A percentile compares a stretch with the other conserved stretches of the same genome.
These are phyloP conservation scores for Antheraea pernyi DNA, from an alignment of 1,140 invertebrate genomes.

Conservation along the genomic window DNA sequence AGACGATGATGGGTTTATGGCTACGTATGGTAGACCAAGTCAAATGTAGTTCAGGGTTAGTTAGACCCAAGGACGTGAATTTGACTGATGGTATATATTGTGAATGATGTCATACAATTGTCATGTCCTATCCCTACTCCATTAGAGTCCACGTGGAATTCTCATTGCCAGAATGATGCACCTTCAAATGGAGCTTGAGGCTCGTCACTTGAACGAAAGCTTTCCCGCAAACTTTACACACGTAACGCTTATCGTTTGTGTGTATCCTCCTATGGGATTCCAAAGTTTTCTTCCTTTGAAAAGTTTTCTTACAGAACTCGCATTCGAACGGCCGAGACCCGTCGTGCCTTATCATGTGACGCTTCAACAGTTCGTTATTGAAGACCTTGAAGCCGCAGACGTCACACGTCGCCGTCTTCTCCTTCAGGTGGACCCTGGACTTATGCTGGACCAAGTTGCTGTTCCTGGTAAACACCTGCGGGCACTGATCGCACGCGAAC, in stretches of 20 bases:
- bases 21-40: too few species aligned
- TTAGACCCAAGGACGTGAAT: too few species aligned
- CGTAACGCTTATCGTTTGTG: slow-evolving; percentile 75
- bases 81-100: too few species aligned
- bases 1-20: too few species aligned
- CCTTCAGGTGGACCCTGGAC: slow-evolving; percentile 50
- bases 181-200: slow-evolving; percentile 19
- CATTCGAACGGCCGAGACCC: slow-evolving; percentile 80
- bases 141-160: background rate
- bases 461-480: slow-evolving; percentile 33
- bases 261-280: slow-evolving; percentile 62
- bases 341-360: slow-evolving; percentile 82
- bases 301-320: slow-evolving; percentile 75
- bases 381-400: slow-evolving; percentile 56
- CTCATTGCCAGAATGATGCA: background rate
- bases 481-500: slow-evolving; percentile 42
- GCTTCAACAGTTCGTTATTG: slow-evolving; percentile 38
- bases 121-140: background rate
- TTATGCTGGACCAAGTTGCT: slow-evolving; percentile 43
- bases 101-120: too few species aligned
- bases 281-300: background rate
- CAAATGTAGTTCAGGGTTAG: too few species aligned
- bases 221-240: slow-evolving; percentile 59
- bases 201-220: slow-evolving; percentile 48
- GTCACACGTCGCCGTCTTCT: slow-evolving; percentile 46